phyloP scores from a whole-genome alignment of 2,113 vertebrate genomes.

The Antigone vipio region DNA sequence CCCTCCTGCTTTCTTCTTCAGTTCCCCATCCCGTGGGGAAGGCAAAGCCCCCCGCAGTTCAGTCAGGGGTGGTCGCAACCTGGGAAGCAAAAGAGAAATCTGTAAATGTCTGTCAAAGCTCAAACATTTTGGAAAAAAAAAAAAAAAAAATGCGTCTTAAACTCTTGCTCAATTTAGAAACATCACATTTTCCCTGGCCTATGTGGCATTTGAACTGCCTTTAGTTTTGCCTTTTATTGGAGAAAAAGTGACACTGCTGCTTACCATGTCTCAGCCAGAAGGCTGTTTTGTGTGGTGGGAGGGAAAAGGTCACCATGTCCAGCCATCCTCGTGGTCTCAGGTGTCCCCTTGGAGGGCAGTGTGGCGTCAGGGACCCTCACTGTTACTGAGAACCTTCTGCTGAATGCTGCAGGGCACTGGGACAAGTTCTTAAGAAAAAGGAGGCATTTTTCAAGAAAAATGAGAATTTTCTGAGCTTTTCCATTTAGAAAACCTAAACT shows the following conservation, averaged over 20 bases:
- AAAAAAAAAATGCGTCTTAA: background rate
- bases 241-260: background rate
- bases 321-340: background rate
- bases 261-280: background rate
- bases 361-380: accelerated
- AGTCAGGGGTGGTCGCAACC: background rate
- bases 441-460: background rate
- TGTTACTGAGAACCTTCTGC: background rate
- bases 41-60: background rate
- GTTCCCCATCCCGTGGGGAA: accelerated
- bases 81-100: background rate
- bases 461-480: background rate
- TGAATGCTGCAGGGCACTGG: background rate
- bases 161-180: background rate
- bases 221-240: background rate
- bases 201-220: background rate
- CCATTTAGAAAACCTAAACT: background rate
- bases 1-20: background rate
- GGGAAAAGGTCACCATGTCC: background rate
- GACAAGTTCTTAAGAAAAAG: background rate
- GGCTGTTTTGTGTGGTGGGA: background rate
- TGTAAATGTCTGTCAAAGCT: background rate
- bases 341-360: background rate
- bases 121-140: background rate
- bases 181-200: background rate